Evolutionary conservation across 2,113 vertebrate species (phyloP).

Genomic region (Scopus umbretta): DNA sequence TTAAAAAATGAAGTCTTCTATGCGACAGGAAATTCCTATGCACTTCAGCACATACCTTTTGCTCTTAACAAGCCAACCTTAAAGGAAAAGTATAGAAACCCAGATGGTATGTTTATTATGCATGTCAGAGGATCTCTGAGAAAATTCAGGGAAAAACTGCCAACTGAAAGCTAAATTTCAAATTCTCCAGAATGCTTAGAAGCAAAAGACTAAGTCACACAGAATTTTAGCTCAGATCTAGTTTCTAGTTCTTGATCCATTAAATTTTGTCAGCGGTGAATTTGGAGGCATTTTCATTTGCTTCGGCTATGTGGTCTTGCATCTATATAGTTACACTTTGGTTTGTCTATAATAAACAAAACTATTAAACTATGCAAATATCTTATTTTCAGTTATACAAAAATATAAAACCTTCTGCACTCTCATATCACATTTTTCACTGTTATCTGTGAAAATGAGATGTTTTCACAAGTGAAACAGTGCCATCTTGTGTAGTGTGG

Average conservation of each 20-base stretch:
- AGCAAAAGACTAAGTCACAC: not conserved
- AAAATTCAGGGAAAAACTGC: not conserved
- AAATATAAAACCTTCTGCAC: not conserved
- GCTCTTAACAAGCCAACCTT: not conserved
- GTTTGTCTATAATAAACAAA: not conserved
- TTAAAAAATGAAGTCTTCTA: not conserved
- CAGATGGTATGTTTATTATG: not conserved
- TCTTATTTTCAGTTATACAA: not conserved
- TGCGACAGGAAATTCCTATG: not conserved
- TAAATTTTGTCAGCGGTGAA: not conserved
- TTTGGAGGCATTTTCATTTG: not conserved
- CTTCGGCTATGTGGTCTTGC: not conserved
- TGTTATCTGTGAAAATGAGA: not conserved
- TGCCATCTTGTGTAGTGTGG: conserved; percentile 46
- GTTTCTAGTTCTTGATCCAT: not conserved
- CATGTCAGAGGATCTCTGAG: not conserved
- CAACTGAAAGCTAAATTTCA: not conserved
- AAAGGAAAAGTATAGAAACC: not conserved
- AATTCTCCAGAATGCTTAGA: not conserved
- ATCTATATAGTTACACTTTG: not conserved
- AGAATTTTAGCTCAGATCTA: not conserved
- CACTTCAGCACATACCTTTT: not conserved
- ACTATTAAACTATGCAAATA: not conserved
- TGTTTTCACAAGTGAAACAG: conserved; percentile 34
- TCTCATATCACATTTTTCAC: not conserved